Conservation (phyloP, 2,888 invertebrate genomes). For the Apamea epomidion region DNA sequence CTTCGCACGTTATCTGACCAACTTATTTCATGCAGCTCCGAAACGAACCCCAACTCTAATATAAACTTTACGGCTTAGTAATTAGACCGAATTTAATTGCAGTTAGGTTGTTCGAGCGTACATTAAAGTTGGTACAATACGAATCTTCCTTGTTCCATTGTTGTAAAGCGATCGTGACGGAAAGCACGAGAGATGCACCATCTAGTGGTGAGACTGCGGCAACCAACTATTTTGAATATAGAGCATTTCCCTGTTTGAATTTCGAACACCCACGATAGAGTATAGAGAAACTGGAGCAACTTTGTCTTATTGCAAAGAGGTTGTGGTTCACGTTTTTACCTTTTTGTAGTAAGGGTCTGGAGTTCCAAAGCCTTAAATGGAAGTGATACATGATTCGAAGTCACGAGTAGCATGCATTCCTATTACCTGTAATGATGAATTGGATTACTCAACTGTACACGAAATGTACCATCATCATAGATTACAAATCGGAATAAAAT, state of each 20-base stretch:
- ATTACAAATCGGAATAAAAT: not conserved
- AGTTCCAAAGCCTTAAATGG: slow-evolving; percentile 11
- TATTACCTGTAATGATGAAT: slow-evolving; percentile 8
- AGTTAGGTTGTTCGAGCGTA: slow-evolving; percentile 22
- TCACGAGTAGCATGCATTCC: slow-evolving; percentile 15
- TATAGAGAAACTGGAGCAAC: slow-evolving; percentile 36
- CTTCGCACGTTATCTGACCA: slow-evolving; percentile 71
- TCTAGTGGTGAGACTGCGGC: slow-evolving; percentile 71
- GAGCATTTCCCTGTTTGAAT: slow-evolving; percentile 69
- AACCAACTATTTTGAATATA: slow-evolving; percentile 68
- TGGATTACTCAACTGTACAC: not conserved
- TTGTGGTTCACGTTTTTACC: slow-evolving; percentile 32
- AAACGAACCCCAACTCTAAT: slow-evolving; percentile 29
- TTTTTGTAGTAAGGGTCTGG: not conserved
- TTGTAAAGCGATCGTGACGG: slow-evolving; percentile 76
- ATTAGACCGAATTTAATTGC: slow-evolving; percentile 47
- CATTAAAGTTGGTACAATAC: slow-evolving; percentile 45
- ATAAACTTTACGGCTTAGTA: slow-evolving; percentile 37
- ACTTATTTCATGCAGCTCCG: slow-evolving; percentile 29
- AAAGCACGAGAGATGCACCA: slow-evolving; percentile 74
- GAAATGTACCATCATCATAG: not conserved
- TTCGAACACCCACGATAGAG: slow-evolving; percentile 51
- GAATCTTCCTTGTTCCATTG: slow-evolving; percentile 79
- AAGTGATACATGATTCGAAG: slow-evolving; percentile 22
- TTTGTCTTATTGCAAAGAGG: slow-evolving; percentile 17